Evolutionary conservation across 1,140 invertebrate genomes (phyloP).

Genomic region (Atta colombica): DNA sequence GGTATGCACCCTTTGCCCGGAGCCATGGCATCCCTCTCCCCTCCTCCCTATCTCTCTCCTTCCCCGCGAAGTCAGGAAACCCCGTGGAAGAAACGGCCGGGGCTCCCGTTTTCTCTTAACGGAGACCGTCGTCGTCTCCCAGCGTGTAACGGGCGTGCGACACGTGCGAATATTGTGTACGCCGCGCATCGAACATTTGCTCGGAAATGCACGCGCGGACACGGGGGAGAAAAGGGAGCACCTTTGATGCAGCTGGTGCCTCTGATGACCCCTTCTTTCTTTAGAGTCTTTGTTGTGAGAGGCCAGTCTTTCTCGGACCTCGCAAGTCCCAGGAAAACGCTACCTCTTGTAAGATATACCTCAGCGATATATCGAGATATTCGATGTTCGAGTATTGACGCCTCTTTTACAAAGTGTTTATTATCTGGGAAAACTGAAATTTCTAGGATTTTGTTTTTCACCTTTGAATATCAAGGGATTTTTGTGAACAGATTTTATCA

Average conservation of each 20-base stretch:
- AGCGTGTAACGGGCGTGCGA: constrained; percentile 12
- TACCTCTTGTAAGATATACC: neutral
- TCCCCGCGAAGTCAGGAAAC: constrained; percentile 65
- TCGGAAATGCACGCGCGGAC: constrained; percentile 45
- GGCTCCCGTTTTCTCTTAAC: neutral
- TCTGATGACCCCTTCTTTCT: constrained; percentile 58
- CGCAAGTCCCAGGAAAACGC: neutral
- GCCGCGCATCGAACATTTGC: constrained; percentile 14
- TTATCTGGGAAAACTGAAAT: no score
- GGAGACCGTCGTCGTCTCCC: constrained; percentile 16
- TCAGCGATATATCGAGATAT: neutral
- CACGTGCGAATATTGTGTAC: constrained; percentile 58
- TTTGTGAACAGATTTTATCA: no score
- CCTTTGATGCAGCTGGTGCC: constrained; percentile 52
- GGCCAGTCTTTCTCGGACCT: constrained; percentile 4
- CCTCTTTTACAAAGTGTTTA: neutral
- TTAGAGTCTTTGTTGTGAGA: constrained; percentile 53
- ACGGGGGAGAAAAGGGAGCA: constrained; percentile 6
- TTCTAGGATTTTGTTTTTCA: no score
- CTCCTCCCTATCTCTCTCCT: neutral
- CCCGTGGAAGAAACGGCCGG: constrained; percentile 26
- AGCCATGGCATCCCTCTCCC: constrained; percentile 11
- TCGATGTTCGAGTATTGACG: neutral
- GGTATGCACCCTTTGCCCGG: constrained; percentile 49
- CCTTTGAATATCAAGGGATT: no score